These are phyloP conservation scores for Aleiodes sp. DNA, from an alignment of 1,140 invertebrate genomes.

Conservation along the genomic window DNA sequence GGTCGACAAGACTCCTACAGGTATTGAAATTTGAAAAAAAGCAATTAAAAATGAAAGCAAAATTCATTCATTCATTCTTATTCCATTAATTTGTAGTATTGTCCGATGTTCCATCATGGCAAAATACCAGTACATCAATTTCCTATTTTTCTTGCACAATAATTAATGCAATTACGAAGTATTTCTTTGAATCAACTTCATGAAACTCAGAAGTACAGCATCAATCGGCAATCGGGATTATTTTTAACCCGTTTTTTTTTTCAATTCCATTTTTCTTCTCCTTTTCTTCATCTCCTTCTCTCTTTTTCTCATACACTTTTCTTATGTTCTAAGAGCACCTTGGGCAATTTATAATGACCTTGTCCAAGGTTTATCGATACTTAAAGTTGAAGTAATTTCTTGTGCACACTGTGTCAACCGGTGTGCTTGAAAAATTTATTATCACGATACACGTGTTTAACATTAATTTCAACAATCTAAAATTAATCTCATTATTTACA, in stretches of 20 bases:
- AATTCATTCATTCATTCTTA: neutral
- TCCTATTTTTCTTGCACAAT: too few species aligned
- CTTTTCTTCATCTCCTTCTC: too few species aligned
- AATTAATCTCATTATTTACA: too few species aligned
- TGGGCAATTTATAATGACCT: neutral
- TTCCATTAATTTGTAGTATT: neutral
- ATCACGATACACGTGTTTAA: neutral
- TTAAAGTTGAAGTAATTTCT: slow-evolving; percentile 3
- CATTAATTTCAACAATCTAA: neutral
- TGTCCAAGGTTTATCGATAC: neutral
- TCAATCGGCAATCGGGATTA: neutral
- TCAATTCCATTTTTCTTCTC: too few species aligned
- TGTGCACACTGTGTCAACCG: neutral
- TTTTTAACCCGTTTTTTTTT: neutral
- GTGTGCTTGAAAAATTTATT: slow-evolving; percentile 2
- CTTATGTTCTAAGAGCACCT: neutral
- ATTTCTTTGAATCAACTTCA: neutral
- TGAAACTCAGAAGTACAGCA: neutral
- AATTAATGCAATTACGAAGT: neutral
- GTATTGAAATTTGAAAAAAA: too few species aligned
- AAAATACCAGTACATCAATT: too few species aligned
- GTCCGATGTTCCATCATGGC: too few species aligned
- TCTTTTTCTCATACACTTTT: neutral
- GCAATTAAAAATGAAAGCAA: too few species aligned
- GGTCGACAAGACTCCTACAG: slow-evolving; percentile 26